phyloP scores from a whole-genome alignment of 2,888 invertebrate species.

The Drosophila prolongata region DNA sequence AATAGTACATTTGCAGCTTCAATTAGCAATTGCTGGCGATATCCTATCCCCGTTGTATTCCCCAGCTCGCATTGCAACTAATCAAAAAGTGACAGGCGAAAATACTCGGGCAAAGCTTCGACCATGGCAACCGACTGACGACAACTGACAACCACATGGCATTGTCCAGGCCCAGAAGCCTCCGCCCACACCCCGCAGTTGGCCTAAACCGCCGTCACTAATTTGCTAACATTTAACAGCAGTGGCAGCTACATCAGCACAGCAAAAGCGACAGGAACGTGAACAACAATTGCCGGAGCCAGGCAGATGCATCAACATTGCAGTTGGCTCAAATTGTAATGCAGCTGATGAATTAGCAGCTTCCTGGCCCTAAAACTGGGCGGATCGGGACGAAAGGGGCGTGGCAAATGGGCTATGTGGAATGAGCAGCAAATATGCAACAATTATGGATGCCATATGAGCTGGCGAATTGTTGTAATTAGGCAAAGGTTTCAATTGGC shows the following conservation, averaged over 20 bases:
- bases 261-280: slow-evolving; percentile 5
- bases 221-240: slow-evolving; percentile 71
- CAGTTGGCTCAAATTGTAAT: slow-evolving; percentile 47
- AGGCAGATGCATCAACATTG: slow-evolving; percentile 43
- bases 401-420: slow-evolving; percentile 29
- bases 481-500: slow-evolving; percentile 23
- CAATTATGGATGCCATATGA: slow-evolving; percentile 47
- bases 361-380: not conserved
- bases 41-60: not conserved
- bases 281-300: slow-evolving; percentile 21
- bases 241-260: slow-evolving; percentile 52
- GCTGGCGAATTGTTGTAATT: slow-evolving; percentile 36
- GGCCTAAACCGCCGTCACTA: slow-evolving; percentile 67
- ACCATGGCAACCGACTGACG: slow-evolving; percentile 55
- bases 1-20: slow-evolving; percentile 21
- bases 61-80: slow-evolving; percentile 43
- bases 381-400: not conserved
- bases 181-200: slow-evolving; percentile 27
- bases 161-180: slow-evolving; percentile 47
- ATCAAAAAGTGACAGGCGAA: slow-evolving; percentile 57
- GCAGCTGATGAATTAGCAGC: slow-evolving; percentile 50
- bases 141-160: slow-evolving; percentile 66
- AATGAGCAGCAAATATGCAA: slow-evolving; percentile 47
- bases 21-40: slow-evolving; percentile 18
- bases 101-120: slow-evolving; percentile 14